phyloP scores from a whole-genome alignment of 2,888 invertebrate species.

The Conops quadrifasciatus region DNA sequence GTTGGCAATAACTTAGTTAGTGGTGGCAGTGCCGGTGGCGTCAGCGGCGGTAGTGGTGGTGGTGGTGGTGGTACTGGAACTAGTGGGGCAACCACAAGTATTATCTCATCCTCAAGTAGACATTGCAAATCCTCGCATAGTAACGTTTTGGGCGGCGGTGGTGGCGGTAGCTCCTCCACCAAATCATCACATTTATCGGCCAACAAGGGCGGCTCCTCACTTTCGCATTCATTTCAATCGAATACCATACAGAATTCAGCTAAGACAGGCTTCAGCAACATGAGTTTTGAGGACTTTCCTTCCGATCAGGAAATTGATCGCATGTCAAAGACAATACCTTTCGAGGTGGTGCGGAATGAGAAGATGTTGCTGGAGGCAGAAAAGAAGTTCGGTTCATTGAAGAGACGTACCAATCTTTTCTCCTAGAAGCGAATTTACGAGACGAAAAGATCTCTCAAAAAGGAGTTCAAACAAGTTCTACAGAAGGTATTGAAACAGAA shows the following conservation, averaged over 20 bases:
- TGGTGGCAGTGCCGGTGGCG: slow-evolving; percentile 12
- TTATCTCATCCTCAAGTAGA: slow-evolving; percentile 33
- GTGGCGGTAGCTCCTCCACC: not conserved
- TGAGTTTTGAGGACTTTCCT: slow-evolving; percentile 80
- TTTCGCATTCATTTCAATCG: slow-evolving; percentile 56
- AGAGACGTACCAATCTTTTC: slow-evolving; percentile 68
- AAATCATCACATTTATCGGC: slow-evolving; percentile 20
- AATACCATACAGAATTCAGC: slow-evolving; percentile 63
- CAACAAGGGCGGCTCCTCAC: slow-evolving; percentile 10
- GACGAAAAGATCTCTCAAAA: slow-evolving; percentile 52
- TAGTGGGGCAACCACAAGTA: not conserved
- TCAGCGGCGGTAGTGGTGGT: not conserved
- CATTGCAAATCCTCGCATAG: slow-evolving; percentile 38
- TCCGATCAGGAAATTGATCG: slow-evolving; percentile 70
- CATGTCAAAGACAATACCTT: slow-evolving; percentile 68
- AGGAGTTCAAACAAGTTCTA: slow-evolving; percentile 52
- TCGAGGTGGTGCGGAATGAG: slow-evolving; percentile 71
- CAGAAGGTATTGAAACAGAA: slow-evolving; percentile 45
- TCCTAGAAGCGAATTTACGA: slow-evolving; percentile 63
- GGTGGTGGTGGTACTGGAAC: slow-evolving; percentile 7
- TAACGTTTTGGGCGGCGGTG: slow-evolving; percentile 11
- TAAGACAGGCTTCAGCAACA: slow-evolving; percentile 74
- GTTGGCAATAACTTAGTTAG: slow-evolving; percentile 36
- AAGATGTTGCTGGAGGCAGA: slow-evolving; percentile 66
- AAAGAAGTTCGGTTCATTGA: slow-evolving; percentile 66